Evolutionary conservation across 2,888 invertebrate genomes (phyloP), one percentile per base, ranked within the genome.

Genomic region (Tuberolachnus salignus): DNA sequence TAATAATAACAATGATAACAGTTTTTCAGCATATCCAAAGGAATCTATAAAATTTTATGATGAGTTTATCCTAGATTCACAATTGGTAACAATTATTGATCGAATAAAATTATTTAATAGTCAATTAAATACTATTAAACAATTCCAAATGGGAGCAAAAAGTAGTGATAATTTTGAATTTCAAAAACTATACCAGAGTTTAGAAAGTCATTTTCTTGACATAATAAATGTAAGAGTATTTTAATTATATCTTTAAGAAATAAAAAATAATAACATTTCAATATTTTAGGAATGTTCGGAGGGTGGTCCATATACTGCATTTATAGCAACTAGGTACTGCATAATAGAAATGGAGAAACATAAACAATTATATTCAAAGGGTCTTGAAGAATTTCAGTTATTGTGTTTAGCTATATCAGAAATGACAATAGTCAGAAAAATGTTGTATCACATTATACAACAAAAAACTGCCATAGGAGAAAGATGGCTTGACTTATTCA

Each of bases 1-100:
- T n/a, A n/a, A 34, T n/a, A 63, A 1, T 42, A 19, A 42, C 21
- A 13, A 21, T 2, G 14, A 67, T 84, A 84, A 51, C 80, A 87
- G 87, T 19, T 88, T 85, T 84, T 86, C 87, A 3, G 87, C 88
- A 21, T 87, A 86, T 82, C 88, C 89, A 1, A 73, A 66, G n/a
- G 88, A 89, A 84, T 49, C 13, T 14, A 71, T 87, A 0, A 55
- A 83, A 1, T 3, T 23, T 1, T 88, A 84, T 82, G 26, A 81
- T 84, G 57, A 75, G n/a, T 14, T 14, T 34, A 42, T 53, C 44
- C 19, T 34, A 11, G n/a, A 46, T 64, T 3, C n/a, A 23, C 13
- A 59, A 34, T 10, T 66, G 8, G 1, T 19, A 23, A 2, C 1
- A 10, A 19, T 75, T 9, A 6, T 6, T 14, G 1, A 14, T 1